Evolutionary conservation across 2,113 vertebrate species (phyloP).

Genomic region (cattle (Bos taurus)): ARS-UCD2.0 NC_037345.1:17082501-17083000

Average conservation of each 20-base stretch:
- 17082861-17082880: neutral
- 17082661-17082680: neutral
- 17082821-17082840: neutral
- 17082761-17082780: neutral
- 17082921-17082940: neutral
- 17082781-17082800: neutral
- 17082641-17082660: neutral
- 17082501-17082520: neutral
- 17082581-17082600: neutral
- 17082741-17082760: neutral
- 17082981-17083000: neutral
- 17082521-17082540: neutral
- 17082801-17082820: neutral
- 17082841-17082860: neutral
- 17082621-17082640: neutral
- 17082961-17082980: neutral
- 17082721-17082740: neutral
- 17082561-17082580: neutral
- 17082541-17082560: neutral
- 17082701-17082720: neutral
- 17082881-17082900: neutral
- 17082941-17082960: neutral
- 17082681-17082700: neutral
- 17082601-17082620: neutral
- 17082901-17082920: neutral